Evolutionary conservation across 35 echinoderm and acorn worm genomes (phyloP).

Genomic region (Patiria miniata): DNA sequence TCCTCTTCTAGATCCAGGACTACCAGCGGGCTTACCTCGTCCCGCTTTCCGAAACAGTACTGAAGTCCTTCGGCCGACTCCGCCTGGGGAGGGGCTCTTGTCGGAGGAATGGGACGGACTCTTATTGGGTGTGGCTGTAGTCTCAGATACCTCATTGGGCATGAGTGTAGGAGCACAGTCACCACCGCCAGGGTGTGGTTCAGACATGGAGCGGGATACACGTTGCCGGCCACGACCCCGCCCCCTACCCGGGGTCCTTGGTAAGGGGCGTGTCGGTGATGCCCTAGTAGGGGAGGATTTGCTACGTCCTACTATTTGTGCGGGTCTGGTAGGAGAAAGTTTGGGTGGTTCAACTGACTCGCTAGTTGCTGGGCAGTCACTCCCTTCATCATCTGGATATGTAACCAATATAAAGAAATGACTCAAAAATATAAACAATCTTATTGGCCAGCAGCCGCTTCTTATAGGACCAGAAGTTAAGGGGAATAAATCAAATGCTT

Average conservation of each 20-base stretch:
- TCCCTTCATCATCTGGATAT: slow-evolving; percentile 26
- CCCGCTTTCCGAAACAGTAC: slow-evolving; percentile 87
- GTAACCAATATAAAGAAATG: not conserved
- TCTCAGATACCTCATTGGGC: slow-evolving; percentile 58
- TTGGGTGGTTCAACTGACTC: slow-evolving; percentile 88
- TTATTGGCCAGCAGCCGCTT: too few relatives aligned
- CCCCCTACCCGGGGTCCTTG: slow-evolving; percentile 44
- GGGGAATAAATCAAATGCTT: too few relatives aligned
- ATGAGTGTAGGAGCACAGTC: slow-evolving; percentile 26
- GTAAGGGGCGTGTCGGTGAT: slow-evolving; percentile 54
- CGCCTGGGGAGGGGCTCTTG: slow-evolving; percentile 58
- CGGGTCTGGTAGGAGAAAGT: slow-evolving; percentile 69
- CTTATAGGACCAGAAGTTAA: too few relatives aligned
- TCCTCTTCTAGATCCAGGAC: slow-evolving; percentile 33
- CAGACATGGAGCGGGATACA: slow-evolving; percentile 58
- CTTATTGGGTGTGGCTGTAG: slow-evolving; percentile 27
- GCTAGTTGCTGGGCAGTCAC: slow-evolving; percentile 32
- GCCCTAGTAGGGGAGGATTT: slow-evolving; percentile 66
- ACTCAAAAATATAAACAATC: not conserved
- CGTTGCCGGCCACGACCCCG: slow-evolving; percentile 70
- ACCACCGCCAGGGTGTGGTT: slow-evolving; percentile 58
- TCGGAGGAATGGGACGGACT: slow-evolving; percentile 36
- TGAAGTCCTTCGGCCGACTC: slow-evolving; percentile 90
- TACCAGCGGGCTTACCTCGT: slow-evolving; percentile 47
- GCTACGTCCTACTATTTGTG: slow-evolving; percentile 72